Percentiles rank a stretch among this genome's conserved stretches.
These are phyloP conservation scores for Rugalucina vietnamica DNA, from an alignment of 2,888 invertebrate species.

Conservation along the genomic window DNA sequence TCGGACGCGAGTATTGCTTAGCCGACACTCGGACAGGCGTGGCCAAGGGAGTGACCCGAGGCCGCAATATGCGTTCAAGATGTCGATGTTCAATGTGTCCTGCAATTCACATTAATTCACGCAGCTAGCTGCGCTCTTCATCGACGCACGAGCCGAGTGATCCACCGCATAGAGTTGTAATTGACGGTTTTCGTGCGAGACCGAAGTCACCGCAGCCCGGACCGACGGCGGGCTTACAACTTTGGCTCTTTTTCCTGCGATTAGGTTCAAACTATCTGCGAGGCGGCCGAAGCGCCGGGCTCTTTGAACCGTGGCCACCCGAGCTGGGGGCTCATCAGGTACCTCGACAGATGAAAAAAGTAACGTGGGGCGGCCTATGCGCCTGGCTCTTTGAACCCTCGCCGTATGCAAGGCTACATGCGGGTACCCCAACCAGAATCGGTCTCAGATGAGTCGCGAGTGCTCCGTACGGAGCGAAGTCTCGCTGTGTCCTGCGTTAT, in stretches of 20 bases:
- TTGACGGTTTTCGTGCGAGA: not conserved
- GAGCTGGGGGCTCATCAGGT: not conserved
- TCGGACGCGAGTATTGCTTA: not conserved
- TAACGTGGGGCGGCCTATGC: not conserved
- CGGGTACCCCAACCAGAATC: not conserved
- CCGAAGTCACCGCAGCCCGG: not conserved
- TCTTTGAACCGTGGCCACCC: not conserved
- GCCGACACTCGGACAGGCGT: constrained; percentile 83
- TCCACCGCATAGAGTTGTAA: constrained; percentile 81
- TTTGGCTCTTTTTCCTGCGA: not conserved
- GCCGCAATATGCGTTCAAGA: constrained; percentile 88
- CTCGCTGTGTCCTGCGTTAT: no score
- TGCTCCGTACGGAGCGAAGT: no score
- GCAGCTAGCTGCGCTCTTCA: constrained; percentile 87
- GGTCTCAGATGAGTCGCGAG: no score
- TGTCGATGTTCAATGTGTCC: constrained; percentile 86
- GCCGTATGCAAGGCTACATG: not conserved
- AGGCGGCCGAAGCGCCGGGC: not conserved
- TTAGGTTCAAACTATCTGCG: not conserved
- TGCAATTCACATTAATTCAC: constrained; percentile 85
- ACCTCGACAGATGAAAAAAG: not conserved
- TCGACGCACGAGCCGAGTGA: constrained; percentile 87
- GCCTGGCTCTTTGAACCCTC: not conserved
- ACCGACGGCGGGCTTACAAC: not conserved
- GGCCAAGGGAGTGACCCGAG: constrained; percentile 82